A percentile compares a stretch with the other conserved stretches of the same genome.
Evolutionary conservation across 2,113 vertebrate species (phyloP).

Genomic region (Ondatra zibethicus): DNA sequence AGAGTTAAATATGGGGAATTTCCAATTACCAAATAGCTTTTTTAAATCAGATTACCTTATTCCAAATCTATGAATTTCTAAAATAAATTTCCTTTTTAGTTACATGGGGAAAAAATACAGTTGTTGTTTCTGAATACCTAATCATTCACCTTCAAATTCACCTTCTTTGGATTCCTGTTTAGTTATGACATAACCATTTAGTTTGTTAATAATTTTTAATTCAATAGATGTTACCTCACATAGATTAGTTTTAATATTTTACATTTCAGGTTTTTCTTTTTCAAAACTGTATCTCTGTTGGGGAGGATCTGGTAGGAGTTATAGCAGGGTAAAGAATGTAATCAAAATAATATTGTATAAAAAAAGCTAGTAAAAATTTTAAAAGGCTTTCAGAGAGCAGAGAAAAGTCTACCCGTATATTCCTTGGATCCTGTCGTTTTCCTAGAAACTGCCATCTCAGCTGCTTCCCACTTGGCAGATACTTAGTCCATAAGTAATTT

Average conservation of each 20-base stretch:
- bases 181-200: constrained; percentile 22
- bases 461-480: background rate
- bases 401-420: background rate
- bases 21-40: constrained; percentile 45
- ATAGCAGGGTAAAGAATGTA: background rate
- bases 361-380: background rate
- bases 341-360: background rate
- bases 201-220: constrained; percentile 52
- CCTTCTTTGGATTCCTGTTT: constrained; percentile 16
- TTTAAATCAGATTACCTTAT: constrained; percentile 51
- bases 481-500: background rate
- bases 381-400: background rate
- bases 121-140: constrained; percentile 33
- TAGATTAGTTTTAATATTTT: constrained; percentile 47
- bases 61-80: constrained; percentile 12
- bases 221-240: background rate
- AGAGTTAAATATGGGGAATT: constrained; percentile 48
- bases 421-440: background rate
- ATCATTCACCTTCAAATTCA: constrained; percentile 17
- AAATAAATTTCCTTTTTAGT: background rate
- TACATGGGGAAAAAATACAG: background rate
- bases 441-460: background rate
- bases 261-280: background rate
- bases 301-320: background rate
- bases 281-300: background rate